Percentiles rank a stretch among this genome's conserved stretches.
Evolutionary conservation across 2,113 vertebrate species (phyloP).

Genomic region (Naja naja): DNA sequence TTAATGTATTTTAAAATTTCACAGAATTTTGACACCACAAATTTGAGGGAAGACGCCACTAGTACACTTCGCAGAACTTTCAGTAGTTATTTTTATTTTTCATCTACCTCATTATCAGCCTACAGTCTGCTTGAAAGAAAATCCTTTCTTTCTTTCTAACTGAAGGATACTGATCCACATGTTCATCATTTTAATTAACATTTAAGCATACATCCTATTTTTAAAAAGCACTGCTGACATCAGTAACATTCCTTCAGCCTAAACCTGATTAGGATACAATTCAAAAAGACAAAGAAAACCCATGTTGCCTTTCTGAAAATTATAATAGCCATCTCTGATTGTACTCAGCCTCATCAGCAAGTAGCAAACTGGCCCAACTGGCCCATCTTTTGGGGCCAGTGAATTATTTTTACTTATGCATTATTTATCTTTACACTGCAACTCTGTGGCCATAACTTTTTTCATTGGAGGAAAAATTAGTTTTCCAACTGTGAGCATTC

Average conservation of each 20-base stretch:
- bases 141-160: rapidly evolving
- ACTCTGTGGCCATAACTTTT: neutral
- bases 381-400: neutral
- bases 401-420: neutral
- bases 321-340: neutral
- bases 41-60: neutral
- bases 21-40: neutral
- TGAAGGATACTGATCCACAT: neutral
- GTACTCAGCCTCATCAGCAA: neutral
- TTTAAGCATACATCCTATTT: neutral
- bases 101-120: neutral
- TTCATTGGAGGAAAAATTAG: neutral
- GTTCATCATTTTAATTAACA: neutral
- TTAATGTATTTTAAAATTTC: neutral
- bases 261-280: neutral
- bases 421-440: neutral
- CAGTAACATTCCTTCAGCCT: neutral
- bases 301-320: neutral
- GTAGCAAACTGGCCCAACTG: neutral
- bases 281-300: neutral
- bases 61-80: neutral
- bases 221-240: neutral
- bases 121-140: neutral
- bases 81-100: neutral
- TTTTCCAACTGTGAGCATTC: neutral